Percentiles rank a stretch among this genome's conserved stretches.
Conservation (phyloP, 2,113 vertebrate genomes). For the Terrapene triunguis region DNA sequence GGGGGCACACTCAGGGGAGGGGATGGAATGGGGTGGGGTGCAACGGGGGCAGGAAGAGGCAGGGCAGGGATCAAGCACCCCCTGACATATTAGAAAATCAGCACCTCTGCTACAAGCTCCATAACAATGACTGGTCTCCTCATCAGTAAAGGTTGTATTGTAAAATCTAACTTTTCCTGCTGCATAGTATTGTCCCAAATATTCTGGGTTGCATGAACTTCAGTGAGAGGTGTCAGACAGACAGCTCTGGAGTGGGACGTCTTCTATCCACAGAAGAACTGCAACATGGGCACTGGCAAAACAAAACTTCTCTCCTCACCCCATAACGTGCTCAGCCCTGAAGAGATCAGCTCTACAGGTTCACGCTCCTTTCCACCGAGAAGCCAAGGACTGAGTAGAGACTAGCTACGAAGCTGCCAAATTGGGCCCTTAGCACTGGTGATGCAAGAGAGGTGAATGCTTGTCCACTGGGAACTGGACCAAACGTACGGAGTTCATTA, state of each 20-base stretch:
- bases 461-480: not conserved
- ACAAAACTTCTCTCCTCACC: not conserved
- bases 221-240: not conserved
- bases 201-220: not conserved
- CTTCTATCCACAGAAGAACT: not conserved
- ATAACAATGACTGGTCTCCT: not conserved
- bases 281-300: not conserved
- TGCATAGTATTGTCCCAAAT: not conserved
- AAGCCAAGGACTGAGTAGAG: not conserved
- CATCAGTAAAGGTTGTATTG: not conserved
- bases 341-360: not conserved
- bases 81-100: too few relatives aligned
- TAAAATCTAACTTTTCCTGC: not conserved
- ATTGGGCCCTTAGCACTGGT: not conserved
- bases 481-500: not conserved
- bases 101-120: not conserved
- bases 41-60: too few relatives aligned
- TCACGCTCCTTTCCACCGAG: not conserved
- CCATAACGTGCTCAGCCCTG: not conserved
- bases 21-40: too few relatives aligned
- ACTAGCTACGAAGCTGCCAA: not conserved
- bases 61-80: too few relatives aligned
- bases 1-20: too few relatives aligned
- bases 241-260: not conserved
- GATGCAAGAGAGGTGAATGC: not conserved